Evolutionary conservation across 2,888 invertebrate genomes (phyloP).

Genomic region (Lysandra coridon): DNA sequence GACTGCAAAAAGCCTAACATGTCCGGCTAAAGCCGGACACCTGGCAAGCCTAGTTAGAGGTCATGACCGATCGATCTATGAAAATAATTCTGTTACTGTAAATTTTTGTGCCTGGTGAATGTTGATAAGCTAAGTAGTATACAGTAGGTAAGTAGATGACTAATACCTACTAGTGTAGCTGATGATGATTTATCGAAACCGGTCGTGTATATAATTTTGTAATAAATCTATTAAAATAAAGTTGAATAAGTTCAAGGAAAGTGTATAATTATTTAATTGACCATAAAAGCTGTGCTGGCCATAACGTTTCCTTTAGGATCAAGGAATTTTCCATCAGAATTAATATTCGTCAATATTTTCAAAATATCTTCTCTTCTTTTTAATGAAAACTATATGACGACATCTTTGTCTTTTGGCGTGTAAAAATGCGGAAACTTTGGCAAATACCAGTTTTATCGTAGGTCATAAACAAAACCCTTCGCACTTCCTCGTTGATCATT

Average conservation of each 20-base stretch:
- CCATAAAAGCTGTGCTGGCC: not conserved
- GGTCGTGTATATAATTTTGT: no score
- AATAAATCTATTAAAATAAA: no score
- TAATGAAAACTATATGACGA: not conserved
- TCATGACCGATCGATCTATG: not conserved
- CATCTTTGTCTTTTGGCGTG: not conserved
- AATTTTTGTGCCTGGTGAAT: not conserved
- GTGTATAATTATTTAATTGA: no score
- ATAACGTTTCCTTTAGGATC: not conserved
- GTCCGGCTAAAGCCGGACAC: no score
- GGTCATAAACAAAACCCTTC: constrained; percentile 15
- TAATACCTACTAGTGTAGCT: not conserved
- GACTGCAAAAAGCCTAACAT: no score
- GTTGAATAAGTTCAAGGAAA: no score
- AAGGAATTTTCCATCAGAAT: not conserved
- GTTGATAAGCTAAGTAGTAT: not conserved
- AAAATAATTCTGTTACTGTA: not conserved
- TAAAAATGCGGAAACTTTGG: constrained; percentile 27
- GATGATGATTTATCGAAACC: not conserved
- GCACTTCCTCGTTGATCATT: constrained; percentile 7
- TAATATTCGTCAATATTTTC: not conserved
- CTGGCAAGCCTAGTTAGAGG: no score
- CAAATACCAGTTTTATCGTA: constrained; percentile 14
- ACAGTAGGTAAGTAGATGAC: not conserved
- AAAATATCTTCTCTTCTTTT: not conserved